phyloP scores from a whole-genome alignment of 2,797 vertebrate species.

The Alca torda region DNA sequence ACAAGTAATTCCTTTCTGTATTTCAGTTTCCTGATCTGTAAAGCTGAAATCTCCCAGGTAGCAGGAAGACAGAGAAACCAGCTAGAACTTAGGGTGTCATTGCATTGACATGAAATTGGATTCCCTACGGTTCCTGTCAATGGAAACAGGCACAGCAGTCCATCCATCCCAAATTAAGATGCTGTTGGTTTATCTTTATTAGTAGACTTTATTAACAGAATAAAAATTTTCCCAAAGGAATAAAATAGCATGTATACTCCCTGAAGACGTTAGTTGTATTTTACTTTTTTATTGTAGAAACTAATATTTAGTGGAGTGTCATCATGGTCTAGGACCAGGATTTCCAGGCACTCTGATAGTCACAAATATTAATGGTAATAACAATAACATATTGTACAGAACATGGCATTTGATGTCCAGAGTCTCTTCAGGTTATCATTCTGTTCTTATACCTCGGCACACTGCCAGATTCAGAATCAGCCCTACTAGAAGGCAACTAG shows the following conservation, averaged over 20 bases:
- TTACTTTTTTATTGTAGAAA: neutral
- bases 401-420: neutral
- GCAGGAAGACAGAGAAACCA: neutral
- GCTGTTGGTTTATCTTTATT: neutral
- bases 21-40: neutral
- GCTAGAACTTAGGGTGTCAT: neutral
- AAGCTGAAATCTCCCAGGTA: neutral
- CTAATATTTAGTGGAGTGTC: neutral
- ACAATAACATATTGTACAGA: neutral
- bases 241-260: neutral
- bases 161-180: neutral
- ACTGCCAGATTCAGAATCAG: neutral
- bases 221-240: neutral
- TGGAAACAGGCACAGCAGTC: neutral
- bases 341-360: neutral
- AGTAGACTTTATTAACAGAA: neutral
- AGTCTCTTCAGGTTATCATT: neutral
- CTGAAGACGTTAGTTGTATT: rapidly evolving
- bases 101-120: neutral
- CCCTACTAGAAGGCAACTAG: neutral
- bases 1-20: neutral
- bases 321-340: neutral
- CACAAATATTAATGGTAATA: neutral
- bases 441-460: neutral
- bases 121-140: neutral